Base-by-base conservation (phyloP, 2,113 vertebrate genomes). In the Datnioides undecimradiatus region DNA sequence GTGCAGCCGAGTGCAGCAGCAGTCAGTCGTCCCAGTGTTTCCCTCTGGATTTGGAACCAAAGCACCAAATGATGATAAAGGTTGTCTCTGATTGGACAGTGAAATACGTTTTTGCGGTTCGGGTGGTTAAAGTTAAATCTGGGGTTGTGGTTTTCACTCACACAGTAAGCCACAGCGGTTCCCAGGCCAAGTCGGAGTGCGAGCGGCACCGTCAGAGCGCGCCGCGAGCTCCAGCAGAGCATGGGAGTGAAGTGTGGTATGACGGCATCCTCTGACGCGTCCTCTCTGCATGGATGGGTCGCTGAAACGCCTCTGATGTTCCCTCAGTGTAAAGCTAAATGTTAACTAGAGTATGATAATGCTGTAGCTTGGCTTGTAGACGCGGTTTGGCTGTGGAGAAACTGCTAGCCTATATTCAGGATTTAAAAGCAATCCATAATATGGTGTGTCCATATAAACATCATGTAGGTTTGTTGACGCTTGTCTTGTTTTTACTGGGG, bases 281-380 rank as follows among this genome's bases (percentile, higher is more conserved):
- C 43, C 66, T 40, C 57, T 78, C 68, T 65, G 78, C 70, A 59
- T 46, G 73, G 77, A 67, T 36, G 69, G 55, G 8, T 65, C 54
- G 17, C 36, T 9, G 12, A 36, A 49, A 75, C 6, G 46, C 46
- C 43, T 46, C 51, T 52, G 46, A 40, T 62, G 10, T 49, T 73
- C 40, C 41, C 46, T 6, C 60, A 41, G 38, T 8, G 55, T 40
- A 2, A 5, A 16, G 46, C 74, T 72, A 21, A 51, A 27, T 14
- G 68, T 54, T 38, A 77, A 79, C 59, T 63, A 33, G 81, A 68
- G 70, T 79, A 68, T 68, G 73, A 76, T 71, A 29, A 83, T 60
- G 43, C 34, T 43, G 73, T 2, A 4, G 43, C 11, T 41, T 41
- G 23, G 14, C 45, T 25, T 27, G 17, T 9, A 29, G 69, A 63